Evolutionary conservation across 2,797 vertebrate genomes (phyloP).

Genomic region (Lithobates pipiens): DNA sequence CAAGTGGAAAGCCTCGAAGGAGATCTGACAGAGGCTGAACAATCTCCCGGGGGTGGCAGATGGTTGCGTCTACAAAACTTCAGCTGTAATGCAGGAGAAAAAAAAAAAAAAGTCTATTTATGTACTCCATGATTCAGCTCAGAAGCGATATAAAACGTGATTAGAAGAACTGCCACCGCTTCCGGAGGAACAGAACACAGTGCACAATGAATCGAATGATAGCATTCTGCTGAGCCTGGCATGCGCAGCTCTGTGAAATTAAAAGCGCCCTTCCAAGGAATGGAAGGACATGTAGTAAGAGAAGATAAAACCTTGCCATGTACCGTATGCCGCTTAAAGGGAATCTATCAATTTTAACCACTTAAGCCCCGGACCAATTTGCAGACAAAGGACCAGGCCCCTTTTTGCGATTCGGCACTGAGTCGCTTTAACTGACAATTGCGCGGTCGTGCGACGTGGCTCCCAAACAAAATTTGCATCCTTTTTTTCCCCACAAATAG

Average conservation of each 20-base stretch:
- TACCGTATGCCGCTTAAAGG: too few relatives aligned
- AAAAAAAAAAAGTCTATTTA: constrained; percentile 5
- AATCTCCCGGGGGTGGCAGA: constrained; percentile 13
- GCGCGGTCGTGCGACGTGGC: too few relatives aligned
- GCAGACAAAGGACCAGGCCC: too few relatives aligned
- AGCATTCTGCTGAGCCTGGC: not conserved
- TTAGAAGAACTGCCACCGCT: not conserved
- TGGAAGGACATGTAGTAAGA: not conserved
- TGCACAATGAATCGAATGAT: not conserved
- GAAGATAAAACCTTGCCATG: too few relatives aligned
- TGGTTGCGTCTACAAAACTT: constrained; percentile 1
- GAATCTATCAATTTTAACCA: too few relatives aligned
- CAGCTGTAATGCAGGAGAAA: not conserved
- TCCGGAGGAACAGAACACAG: not conserved
- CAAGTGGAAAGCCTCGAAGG: not conserved
- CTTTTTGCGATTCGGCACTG: too few relatives aligned
- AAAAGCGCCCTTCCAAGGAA: constrained; percentile 24
- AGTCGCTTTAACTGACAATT: too few relatives aligned
- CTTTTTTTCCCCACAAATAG: too few relatives aligned
- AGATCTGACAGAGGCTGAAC: not conserved
- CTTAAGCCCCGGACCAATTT: too few relatives aligned
- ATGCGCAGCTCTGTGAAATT: constrained; percentile 37
- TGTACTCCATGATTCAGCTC: not conserved
- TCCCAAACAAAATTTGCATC: too few relatives aligned
- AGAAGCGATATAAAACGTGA: not conserved